Percentiles rank a stretch among this genome's conserved stretches.
These are phyloP conservation scores for Emydoidea blandingii DNA, from an alignment of 2,797 vertebrate species.

Conservation along the genomic window DNA sequence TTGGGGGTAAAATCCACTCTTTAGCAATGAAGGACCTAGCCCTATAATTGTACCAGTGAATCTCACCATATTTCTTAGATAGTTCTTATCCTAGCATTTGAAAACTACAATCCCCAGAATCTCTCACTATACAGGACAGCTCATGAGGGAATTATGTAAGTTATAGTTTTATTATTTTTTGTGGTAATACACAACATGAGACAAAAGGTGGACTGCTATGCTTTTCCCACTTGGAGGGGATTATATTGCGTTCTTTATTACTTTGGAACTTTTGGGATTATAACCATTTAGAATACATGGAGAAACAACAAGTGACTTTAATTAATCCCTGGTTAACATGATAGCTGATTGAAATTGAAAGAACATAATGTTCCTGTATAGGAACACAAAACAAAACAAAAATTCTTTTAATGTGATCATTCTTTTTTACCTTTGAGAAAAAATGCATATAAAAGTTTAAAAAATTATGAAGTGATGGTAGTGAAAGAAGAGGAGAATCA, in stretches of 20 bases:
- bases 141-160: conserved; percentile 30
- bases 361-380: conserved; percentile 47
- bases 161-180: conserved; percentile 61
- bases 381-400: conserved; percentile 1
- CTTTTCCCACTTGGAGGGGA: background rate
- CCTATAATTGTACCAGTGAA: background rate
- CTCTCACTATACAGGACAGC: conserved; percentile 1
- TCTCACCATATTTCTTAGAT: background rate
- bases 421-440: conserved; percentile 28
- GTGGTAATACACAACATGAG: conserved; percentile 48
- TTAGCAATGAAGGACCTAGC: background rate
- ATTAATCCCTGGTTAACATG: conserved; percentile 67
- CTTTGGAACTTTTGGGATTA: conserved; percentile 63
- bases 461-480: background rate
- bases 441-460: conserved; percentile 2
- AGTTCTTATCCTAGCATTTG: background rate
- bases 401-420: conserved; percentile 9
- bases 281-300: conserved; percentile 57
- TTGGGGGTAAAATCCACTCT: background rate
- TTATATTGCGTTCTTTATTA: conserved; percentile 54
- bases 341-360: conserved; percentile 37
- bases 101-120: background rate
- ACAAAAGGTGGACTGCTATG: conserved; percentile 46
- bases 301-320: conserved; percentile 59
- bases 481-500: background rate